Evolutionary conservation across 2,797 vertebrate species (phyloP).

Genomic region (Echeneis naucrates): DNA sequence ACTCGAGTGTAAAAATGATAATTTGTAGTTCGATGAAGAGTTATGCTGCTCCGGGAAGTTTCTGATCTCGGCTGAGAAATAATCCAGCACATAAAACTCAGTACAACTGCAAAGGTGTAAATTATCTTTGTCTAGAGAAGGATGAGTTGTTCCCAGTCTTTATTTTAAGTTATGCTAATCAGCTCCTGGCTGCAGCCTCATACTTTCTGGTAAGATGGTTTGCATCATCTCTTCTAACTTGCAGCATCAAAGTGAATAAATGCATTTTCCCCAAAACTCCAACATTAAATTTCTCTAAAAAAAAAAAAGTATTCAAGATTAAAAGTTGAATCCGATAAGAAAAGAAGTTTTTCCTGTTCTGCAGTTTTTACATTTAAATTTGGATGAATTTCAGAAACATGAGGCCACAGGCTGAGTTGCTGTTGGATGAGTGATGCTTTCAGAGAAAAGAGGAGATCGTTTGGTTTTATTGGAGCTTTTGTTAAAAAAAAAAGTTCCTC

Average conservation of each 20-base stretch:
- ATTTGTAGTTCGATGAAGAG: neutral
- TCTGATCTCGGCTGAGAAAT: neutral
- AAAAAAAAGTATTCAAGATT: neutral
- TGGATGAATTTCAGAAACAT: slow-evolving; percentile 15
- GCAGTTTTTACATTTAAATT: slow-evolving; percentile 17
- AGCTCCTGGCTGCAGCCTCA: neutral
- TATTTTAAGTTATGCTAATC: neutral
- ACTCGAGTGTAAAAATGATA: neutral
- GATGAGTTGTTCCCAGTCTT: neutral
- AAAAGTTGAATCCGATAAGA: neutral
- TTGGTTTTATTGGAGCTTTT: slow-evolving; percentile 6
- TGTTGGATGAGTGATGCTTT: slow-evolving; percentile 32
- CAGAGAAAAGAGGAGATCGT: slow-evolving; percentile 26
- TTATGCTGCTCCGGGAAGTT: neutral
- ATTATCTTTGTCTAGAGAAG: neutral
- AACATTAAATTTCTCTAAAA: neutral
- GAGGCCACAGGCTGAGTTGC: slow-evolving; percentile 29
- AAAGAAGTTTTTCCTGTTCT: neutral
- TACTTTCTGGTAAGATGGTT: neutral
- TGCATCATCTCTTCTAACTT: neutral
- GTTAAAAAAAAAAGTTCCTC: slow-evolving; percentile 29
- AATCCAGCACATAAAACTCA: neutral
- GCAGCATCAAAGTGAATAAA: slow-evolving; percentile 1
- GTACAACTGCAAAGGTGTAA: neutral
- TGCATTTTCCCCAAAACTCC: neutral